Conservation (phyloP, 2,113 vertebrate species). For the Pelobates fuscus region DNA sequence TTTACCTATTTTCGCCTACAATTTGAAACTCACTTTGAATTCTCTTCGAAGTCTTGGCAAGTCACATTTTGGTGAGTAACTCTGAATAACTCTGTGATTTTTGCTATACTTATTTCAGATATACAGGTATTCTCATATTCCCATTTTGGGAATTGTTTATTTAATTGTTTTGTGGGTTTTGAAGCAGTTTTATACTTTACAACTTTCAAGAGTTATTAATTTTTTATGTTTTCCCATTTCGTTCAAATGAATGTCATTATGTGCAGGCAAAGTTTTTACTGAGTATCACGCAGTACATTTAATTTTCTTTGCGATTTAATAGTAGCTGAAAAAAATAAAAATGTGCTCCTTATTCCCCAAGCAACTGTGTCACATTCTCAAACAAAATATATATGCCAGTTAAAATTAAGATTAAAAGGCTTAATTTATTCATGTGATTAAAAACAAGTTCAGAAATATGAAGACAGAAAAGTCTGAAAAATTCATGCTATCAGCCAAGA, state of each 20-base stretch:
- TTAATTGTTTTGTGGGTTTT: too few relatives aligned
- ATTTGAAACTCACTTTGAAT: too few relatives aligned
- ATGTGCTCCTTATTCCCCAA: slow-evolving; percentile 24
- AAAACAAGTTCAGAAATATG: slow-evolving; percentile 36
- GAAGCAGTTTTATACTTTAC: too few relatives aligned
- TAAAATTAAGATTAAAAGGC: slow-evolving; percentile 33
- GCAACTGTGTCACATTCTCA: slow-evolving; percentile 4
- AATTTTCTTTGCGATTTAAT: background rate
- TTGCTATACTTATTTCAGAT: too few relatives aligned
- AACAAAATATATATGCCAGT: slow-evolving; percentile 32
- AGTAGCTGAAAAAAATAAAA: background rate
- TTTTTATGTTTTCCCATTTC: background rate
- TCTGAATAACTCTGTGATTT: too few relatives aligned
- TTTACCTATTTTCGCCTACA: too few relatives aligned
- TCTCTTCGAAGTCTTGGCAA: too few relatives aligned
- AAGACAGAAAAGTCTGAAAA: slow-evolving; percentile 37
- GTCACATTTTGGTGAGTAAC: too few relatives aligned
- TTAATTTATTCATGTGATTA: slow-evolving; percentile 41
- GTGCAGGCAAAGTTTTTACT: background rate
- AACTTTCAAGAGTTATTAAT: too few relatives aligned
- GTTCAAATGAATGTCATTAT: background rate
- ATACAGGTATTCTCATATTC: too few relatives aligned
- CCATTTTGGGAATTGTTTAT: too few relatives aligned
- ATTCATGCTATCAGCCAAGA: slow-evolving; percentile 37
- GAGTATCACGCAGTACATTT: background rate